Evolutionary conservation across 2,113 vertebrate genomes (phyloP).

Genomic region (Antennarius striatus): DNA sequence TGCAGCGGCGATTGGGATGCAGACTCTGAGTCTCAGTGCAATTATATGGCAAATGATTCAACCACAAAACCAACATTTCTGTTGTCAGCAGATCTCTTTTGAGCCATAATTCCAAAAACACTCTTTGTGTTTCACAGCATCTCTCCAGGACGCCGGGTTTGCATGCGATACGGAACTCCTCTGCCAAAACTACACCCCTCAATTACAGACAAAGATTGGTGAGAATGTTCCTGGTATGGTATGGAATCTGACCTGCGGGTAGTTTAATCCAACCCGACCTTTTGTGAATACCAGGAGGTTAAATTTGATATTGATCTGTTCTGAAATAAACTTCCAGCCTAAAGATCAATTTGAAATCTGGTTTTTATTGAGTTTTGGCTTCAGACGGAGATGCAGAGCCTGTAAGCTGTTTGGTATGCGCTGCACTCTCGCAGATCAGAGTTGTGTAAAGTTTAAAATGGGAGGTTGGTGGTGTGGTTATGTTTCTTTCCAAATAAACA

Average conservation of each 20-base stretch:
- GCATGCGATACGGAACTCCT: slow-evolving; percentile 14
- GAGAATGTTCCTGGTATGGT: slow-evolving; percentile 65
- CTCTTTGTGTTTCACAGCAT: slow-evolving; percentile 42
- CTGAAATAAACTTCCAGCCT: slow-evolving; percentile 24
- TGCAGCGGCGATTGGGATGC: slow-evolving; percentile 26
- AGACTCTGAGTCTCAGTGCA: slow-evolving; percentile 35
- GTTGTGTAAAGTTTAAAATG: background rate
- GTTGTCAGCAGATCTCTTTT: slow-evolving; percentile 46
- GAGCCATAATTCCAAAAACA: slow-evolving; percentile 37
- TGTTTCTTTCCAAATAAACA: background rate
- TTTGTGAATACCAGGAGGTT: slow-evolving; percentile 63
- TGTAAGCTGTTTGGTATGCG: background rate
- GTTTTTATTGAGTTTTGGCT: slow-evolving; percentile 27
- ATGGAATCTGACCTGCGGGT: slow-evolving; percentile 48
- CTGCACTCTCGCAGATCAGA: slow-evolving; percentile 1
- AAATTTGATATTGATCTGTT: slow-evolving; percentile 31
- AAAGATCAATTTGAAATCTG: slow-evolving; percentile 11
- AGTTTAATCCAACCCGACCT: slow-evolving; percentile 59
- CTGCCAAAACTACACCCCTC: slow-evolving; percentile 17
- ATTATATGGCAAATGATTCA: slow-evolving; percentile 15
- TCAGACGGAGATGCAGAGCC: background rate
- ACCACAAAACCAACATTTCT: slow-evolving; percentile 52
- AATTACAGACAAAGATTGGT: slow-evolving; percentile 17
- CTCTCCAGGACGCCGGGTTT: slow-evolving; percentile 15
- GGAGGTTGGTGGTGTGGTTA: background rate